phyloP scores from a whole-genome alignment of 2,797 vertebrate species.

The Okamejei kenojei region DNA sequence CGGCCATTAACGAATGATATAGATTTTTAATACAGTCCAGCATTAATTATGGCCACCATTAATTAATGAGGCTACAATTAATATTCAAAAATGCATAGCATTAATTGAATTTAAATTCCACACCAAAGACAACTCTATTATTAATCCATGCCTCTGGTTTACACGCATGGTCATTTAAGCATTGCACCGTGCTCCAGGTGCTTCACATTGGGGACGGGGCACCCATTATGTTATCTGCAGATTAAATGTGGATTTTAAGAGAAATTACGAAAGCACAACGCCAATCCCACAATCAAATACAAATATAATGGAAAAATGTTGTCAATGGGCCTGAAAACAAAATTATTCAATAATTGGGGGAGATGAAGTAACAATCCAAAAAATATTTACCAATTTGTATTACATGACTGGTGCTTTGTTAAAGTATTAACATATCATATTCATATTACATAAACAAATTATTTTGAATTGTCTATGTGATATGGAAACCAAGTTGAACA shows the following conservation, averaged over 20 bases:
- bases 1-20: too few species aligned
- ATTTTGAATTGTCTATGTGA: neutral
- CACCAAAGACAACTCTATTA: too few species aligned
- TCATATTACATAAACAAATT: conserved; percentile 1
- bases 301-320: neutral
- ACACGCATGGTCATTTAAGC: too few species aligned
- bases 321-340: neutral
- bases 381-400: neutral
- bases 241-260: neutral
- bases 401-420: neutral
- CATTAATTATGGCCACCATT: too few species aligned
- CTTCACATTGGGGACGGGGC: neutral
- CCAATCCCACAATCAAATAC: neutral
- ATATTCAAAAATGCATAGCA: too few species aligned
- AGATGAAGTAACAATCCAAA: neutral
- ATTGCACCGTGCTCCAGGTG: neutral
- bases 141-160: too few species aligned
- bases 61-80: too few species aligned
- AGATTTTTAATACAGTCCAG: too few species aligned
- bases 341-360: neutral
- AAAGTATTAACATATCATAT: neutral
- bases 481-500: neutral
- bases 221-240: neutral
- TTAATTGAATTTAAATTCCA: too few species aligned
- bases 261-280: neutral